Conservation (phyloP, 2,797 vertebrate genomes). For the Pangasius djambal region DNA sequence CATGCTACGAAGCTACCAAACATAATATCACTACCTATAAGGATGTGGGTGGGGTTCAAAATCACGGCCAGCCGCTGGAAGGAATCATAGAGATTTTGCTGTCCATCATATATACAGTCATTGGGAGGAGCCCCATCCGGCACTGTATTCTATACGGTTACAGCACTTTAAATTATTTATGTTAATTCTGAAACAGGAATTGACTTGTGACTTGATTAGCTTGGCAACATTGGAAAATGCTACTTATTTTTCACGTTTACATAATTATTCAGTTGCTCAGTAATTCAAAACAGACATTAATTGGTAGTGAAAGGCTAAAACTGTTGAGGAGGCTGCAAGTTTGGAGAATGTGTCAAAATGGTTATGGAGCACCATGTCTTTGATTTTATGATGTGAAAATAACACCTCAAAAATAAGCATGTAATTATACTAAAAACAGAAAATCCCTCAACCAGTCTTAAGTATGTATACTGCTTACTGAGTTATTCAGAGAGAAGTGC, state of each 20-base stretch:
- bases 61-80: not conserved
- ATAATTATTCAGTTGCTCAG: not conserved
- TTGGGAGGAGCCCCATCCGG: not conserved
- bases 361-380: constrained; percentile 40
- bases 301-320: not conserved
- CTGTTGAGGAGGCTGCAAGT: not conserved
- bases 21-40: not conserved
- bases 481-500: constrained; percentile 25
- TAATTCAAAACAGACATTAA: not conserved
- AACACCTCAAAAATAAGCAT: not conserved
- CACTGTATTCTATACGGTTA: not conserved
- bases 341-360: constrained; percentile 32
- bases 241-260: not conserved
- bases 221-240: not conserved
- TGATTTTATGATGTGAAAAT: not conserved
- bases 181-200: not conserved
- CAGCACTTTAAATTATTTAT: not conserved
- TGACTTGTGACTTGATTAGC: not conserved
- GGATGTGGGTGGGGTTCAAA: not conserved
- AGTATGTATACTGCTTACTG: not conserved
- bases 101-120: not conserved
- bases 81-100: too few relatives aligned
- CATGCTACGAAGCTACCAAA: not conserved
- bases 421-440: constrained; percentile 10
- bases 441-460: constrained; percentile 33